A percentile compares a stretch with the other conserved stretches of the same genome.
phyloP scores from a whole-genome alignment of 2,797 vertebrate species.

The Melanotaenia parkinsoni region DNA sequence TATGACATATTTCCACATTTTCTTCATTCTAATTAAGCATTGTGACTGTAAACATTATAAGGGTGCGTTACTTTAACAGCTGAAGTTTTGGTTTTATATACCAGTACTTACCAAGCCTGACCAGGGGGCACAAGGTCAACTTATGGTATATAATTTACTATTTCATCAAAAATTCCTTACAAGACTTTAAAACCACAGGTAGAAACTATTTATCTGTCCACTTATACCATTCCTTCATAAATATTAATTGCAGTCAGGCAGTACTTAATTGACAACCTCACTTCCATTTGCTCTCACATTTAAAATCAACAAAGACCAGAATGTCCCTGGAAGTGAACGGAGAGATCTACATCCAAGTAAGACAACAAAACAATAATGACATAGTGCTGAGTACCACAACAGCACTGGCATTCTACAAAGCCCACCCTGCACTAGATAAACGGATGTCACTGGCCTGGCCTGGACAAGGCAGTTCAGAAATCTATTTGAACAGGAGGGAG shows the following conservation, averaged over 20 bases:
- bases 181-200: not conserved
- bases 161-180: not conserved
- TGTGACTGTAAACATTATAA: slow-evolving; percentile 12
- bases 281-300: not conserved
- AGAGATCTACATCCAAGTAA: not conserved
- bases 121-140: not conserved
- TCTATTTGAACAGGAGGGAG: slow-evolving; percentile 13
- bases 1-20: slow-evolving; percentile 8
- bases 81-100: not conserved
- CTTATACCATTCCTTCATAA: not conserved
- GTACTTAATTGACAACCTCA: not conserved
- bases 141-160: not conserved
- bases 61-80: not conserved
- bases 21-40: slow-evolving; percentile 16
- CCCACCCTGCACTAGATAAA: not conserved
- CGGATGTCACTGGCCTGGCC: not conserved
- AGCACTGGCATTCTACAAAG: not conserved
- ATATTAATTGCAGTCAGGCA: not conserved
- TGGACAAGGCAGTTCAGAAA: not conserved
- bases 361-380: not conserved
- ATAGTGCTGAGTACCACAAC: not conserved
- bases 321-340: not conserved
- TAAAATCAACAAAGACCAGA: not conserved
- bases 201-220: not conserved
- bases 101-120: not conserved